Percentiles rank a stretch among this genome's conserved stretches.
Evolutionary conservation across 2,113 vertebrate genomes (phyloP).

Genomic region (Oostethus manadensis): DNA sequence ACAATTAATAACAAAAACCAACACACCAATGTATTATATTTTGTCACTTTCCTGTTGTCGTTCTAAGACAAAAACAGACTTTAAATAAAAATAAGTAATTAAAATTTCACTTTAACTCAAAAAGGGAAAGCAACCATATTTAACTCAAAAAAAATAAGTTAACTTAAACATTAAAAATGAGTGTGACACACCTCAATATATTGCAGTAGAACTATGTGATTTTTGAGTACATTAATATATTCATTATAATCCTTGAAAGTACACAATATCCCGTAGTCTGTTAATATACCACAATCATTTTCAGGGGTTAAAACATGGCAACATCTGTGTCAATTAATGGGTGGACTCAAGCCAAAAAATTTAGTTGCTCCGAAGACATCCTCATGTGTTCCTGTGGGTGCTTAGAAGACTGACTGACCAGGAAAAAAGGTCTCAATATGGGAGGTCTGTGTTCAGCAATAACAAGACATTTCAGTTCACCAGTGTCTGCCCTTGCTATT

Average conservation of each 20-base stretch:
- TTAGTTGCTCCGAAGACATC: neutral
- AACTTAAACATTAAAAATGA: neutral
- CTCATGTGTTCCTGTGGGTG: no score
- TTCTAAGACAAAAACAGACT: neutral
- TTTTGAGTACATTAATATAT: no score
- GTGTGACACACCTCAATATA: neutral
- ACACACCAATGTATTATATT: no score
- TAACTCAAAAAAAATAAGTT: no score
- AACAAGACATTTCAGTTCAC: conserved; percentile 53
- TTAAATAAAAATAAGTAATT: neutral
- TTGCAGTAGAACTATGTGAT: neutral
- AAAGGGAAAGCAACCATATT: neutral
- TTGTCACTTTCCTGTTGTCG: no score
- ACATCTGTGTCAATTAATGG: neutral
- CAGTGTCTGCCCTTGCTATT: conserved; percentile 35
- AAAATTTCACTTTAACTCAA: neutral
- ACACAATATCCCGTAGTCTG: neutral
- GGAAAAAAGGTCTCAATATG: conserved; percentile 26
- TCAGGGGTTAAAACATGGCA: neutral
- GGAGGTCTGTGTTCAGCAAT: conserved; percentile 44
- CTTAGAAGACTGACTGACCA: neutral
- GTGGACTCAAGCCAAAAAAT: no score
- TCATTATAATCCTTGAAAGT: neutral
- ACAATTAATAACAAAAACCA: no score
- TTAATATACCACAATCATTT: neutral